Percentiles rank a stretch among this genome's conserved stretches.
Conservation (phyloP, 2,797 vertebrate species). For the Clarias laeviceps region DNA sequence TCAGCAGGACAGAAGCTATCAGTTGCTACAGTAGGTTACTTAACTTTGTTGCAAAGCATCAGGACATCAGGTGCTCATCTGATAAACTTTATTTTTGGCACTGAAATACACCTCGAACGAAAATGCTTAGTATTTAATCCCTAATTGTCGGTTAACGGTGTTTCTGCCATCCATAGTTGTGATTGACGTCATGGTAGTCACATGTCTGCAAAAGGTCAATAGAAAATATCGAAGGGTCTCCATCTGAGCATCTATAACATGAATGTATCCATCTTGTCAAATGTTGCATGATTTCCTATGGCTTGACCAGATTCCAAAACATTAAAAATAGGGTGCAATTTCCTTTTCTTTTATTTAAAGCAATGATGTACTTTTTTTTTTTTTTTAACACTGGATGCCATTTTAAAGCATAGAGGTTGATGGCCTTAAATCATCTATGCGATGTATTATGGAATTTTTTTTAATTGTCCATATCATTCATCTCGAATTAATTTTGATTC, state of each 20-base stretch:
- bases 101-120: too few species aligned
- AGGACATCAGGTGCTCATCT: too few species aligned
- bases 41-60: too few species aligned
- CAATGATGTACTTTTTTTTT: slow-evolving; percentile 41
- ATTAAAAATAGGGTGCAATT: slow-evolving; percentile 24
- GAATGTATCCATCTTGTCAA: slow-evolving; percentile 74
- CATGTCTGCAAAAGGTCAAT: too few species aligned
- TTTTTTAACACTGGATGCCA: slow-evolving; percentile 58
- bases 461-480: slow-evolving; percentile 34
- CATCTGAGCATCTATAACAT: slow-evolving; percentile 65
- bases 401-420: slow-evolving; percentile 46
- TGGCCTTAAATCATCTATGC: slow-evolving; percentile 42
- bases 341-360: slow-evolving; percentile 26
- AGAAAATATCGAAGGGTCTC: slow-evolving; percentile 32
- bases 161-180: too few species aligned
- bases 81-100: too few species aligned
- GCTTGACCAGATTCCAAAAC: background rate
- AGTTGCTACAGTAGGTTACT: too few species aligned
- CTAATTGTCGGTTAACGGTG: too few species aligned
- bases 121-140: too few species aligned
- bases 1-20: too few species aligned
- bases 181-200: too few species aligned
- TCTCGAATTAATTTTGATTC: slow-evolving; percentile 35
- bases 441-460: slow-evolving; percentile 33
- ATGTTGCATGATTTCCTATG: slow-evolving; percentile 20